phyloP scores from a whole-genome alignment of 1,140 invertebrate species.

The Philotrypesis tridentata region DNA sequence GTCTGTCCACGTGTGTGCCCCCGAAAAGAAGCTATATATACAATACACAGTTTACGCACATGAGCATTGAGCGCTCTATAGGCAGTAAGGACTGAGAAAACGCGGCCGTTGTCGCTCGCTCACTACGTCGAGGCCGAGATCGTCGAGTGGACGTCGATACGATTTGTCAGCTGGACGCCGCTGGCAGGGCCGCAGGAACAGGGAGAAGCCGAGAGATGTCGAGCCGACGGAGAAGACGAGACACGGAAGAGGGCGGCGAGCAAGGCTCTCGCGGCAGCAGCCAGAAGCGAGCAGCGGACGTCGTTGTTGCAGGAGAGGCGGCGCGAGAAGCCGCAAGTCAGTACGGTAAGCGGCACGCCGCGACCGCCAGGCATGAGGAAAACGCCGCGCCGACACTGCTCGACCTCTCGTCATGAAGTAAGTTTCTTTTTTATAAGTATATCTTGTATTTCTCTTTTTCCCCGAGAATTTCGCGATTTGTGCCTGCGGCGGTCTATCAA shows the following conservation, averaged over 20 bases:
- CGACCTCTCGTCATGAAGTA: background rate
- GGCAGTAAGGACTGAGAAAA: background rate
- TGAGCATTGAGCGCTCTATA: background rate
- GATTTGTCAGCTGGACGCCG: background rate
- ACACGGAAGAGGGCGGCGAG: background rate
- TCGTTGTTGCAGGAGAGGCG: background rate
- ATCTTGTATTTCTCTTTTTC: background rate
- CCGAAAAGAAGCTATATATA: background rate
- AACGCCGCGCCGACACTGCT: background rate
- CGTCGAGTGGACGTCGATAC: background rate
- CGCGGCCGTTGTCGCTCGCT: background rate
- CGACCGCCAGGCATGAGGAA: background rate
- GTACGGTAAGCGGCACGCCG: background rate
- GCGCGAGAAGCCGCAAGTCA: background rate
- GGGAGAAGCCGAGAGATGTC: too few relatives aligned
- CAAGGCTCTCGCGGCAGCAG: background rate
- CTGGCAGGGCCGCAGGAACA: background rate
- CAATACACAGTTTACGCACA: background rate
- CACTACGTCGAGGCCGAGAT: background rate
- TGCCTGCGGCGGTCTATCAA: too few relatives aligned
- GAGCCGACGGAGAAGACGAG: conserved; percentile 27
- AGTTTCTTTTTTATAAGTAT: background rate
- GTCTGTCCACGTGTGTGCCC: conserved; percentile 12
- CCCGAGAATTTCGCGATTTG: too few relatives aligned
- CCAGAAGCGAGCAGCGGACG: background rate